phyloP scores from a whole-genome alignment of 2,888 invertebrate species.

The Meteorus colon region DNA sequence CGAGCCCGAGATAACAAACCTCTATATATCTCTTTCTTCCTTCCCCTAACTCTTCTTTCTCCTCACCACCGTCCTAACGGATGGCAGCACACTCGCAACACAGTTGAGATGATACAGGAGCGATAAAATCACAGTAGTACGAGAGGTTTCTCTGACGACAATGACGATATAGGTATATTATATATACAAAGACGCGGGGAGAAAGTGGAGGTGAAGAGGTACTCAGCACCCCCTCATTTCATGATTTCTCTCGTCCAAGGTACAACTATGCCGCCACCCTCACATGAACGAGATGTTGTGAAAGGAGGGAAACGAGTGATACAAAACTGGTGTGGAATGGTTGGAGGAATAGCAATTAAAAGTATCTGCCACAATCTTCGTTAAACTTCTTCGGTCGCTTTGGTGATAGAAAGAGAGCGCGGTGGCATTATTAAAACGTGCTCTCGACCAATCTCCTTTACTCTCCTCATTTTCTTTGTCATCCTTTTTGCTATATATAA shows the following conservation, averaged over 20 bases:
- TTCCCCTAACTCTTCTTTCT: neutral
- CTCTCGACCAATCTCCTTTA: conserved; percentile 56
- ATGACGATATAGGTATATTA: neutral
- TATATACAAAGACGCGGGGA: neutral
- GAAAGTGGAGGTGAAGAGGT: neutral
- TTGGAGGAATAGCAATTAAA: conserved; percentile 72
- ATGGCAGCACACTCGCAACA: conserved; percentile 46
- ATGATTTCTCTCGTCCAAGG: conserved; percentile 9
- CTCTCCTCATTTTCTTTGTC: conserved; percentile 43
- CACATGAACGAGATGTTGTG: conserved; percentile 17
- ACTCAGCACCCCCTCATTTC: conserved; percentile 17
- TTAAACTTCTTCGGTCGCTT: conserved; percentile 68
- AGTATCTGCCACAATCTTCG: conserved; percentile 72
- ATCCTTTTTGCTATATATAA: conserved; percentile 28
- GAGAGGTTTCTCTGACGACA: conserved; percentile 33
- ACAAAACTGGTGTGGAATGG: conserved; percentile 48
- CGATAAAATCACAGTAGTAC: conserved; percentile 65
- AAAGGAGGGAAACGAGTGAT: conserved; percentile 36
- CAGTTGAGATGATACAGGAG: conserved; percentile 69
- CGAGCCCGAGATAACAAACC: conserved; percentile 68
- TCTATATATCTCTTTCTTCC: conserved; percentile 54
- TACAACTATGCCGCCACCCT: neutral
- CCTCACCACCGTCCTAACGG: neutral
- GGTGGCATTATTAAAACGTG: conserved; percentile 69
- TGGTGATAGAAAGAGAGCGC: conserved; percentile 47